Evolutionary conservation across 2,888 invertebrate genomes (phyloP).

Genomic region (Artemia sinica): DNA sequence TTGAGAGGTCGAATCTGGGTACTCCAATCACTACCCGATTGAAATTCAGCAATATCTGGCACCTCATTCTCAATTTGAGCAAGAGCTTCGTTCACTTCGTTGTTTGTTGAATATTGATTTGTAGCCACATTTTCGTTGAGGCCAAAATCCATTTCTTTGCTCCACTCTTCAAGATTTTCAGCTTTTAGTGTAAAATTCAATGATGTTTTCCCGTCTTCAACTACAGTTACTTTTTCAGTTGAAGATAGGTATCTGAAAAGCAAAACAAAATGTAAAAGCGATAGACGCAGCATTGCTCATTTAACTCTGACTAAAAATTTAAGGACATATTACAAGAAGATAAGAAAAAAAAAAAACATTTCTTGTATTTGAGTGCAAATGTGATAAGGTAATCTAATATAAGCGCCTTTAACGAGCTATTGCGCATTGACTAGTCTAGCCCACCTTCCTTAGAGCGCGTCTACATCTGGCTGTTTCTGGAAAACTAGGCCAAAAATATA

Average conservation of each 20-base stretch:
- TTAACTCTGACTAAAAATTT: no score
- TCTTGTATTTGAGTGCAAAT: no score
- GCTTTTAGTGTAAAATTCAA: neutral
- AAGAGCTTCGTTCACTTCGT: conserved; percentile 45
- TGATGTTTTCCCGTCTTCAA: neutral
- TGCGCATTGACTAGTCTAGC: no score
- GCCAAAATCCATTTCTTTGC: conserved; percentile 31
- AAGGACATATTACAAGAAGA: no score
- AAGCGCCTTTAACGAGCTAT: no score
- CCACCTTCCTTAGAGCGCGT: no score
- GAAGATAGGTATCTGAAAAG: neutral
- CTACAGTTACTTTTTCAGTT: neutral
- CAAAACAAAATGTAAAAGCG: neutral
- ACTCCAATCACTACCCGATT: conserved; percentile 40
- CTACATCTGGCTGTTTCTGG: no score
- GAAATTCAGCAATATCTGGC: conserved; percentile 48
- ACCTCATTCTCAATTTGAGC: conserved; percentile 49
- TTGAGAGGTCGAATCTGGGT: conserved; percentile 50
- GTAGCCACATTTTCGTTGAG: conserved; percentile 34
- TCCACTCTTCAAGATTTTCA: conserved; percentile 12
- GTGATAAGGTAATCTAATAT: no score
- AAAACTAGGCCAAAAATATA: no score
- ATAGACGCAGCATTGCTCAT: neutral
- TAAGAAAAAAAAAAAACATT: no score
- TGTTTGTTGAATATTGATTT: conserved; percentile 45